Percentiles rank a stretch among this genome's conserved stretches.
Conservation (phyloP, 2,113 vertebrate genomes). For the Hipposideros armiger region DNA sequence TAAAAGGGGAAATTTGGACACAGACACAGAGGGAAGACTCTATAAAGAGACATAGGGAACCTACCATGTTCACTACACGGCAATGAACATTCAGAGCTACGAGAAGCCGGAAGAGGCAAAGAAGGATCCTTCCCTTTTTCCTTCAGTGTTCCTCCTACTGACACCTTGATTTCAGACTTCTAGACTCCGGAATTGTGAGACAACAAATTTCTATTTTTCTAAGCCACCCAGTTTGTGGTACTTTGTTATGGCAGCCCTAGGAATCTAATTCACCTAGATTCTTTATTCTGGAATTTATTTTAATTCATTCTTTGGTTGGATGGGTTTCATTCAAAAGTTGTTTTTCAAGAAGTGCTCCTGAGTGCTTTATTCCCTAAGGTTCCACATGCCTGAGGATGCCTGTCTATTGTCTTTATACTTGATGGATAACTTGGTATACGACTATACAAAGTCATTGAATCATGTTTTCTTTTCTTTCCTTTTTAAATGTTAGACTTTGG, state of each 20-base stretch:
- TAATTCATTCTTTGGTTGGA: neutral
- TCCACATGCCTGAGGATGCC: neutral
- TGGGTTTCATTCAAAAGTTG: neutral
- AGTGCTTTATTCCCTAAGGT: neutral
- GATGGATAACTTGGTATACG: neutral
- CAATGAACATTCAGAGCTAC: neutral
- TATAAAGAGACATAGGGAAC: neutral
- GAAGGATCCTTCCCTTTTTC: neutral
- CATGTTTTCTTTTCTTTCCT: neutral
- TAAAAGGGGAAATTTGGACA: neutral
- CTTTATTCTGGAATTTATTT: slow-evolving; percentile 45
- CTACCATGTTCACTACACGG: neutral
- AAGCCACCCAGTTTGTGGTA: neutral
- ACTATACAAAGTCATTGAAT: neutral
- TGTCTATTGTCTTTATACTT: neutral
- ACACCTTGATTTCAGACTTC: neutral
- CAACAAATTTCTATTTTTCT: neutral
- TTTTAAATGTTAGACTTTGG: neutral
- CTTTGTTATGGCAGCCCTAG: neutral
- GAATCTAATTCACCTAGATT: neutral
- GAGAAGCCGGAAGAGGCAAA: neutral
- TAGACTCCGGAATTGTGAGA: neutral
- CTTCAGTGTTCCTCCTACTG: neutral
- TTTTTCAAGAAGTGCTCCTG: neutral
- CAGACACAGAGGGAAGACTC: neutral